Base-by-base conservation (phyloP, 1,140 invertebrate genomes). In the Bombus superbus region DNA sequence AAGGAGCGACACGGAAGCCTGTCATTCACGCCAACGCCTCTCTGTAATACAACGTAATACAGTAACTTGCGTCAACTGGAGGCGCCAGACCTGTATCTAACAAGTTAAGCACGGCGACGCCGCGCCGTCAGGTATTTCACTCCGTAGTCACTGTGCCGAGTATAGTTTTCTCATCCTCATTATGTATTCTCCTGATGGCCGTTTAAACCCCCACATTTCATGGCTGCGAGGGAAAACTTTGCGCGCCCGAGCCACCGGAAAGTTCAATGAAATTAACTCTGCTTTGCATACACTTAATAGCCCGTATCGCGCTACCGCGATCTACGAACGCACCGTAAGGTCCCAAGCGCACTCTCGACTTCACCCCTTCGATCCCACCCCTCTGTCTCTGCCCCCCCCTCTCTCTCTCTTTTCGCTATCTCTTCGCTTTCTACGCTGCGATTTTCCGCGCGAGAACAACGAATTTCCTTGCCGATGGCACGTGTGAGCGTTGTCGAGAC, bases 251-350 rank as follows among this genome's bases (percentile, higher is more conserved):
- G 32, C 77, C 81, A 86, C 77, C 81, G 88, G 91, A 90, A 92
- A 94, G 93, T 94, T 94, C 91, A 93, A 94, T 93, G 90, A 94
- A 93, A 94, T 94, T 93, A 94, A 94, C 90, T 94, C 88, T 89
- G 93, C 89, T 94, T 93, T 92, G 90, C 92, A 92, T 94, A 92
- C 90, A 91, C 90, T 94, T 93, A 92, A 92, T 93, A 93, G 84
- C 71, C 87, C 85, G 90, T 92, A 92, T 91, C 89, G 84, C 72
- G 78, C 79, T 71, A 64, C 42, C 83, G 83, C 88, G 71, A 89
- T 89, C 79, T 87, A 47, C 35, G 86, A 86, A 82, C 77, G 35
- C 35, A n/a, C 75, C 38, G 32, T 77, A 73, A 64, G 71, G 74
- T 82, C 84, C 57, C 66, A 9, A 71, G 80, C 32, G 59, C 59